Evolutionary conservation across 2,113 vertebrate genomes (phyloP), one percentile per base, ranked within the genome.

Genomic region (Tapirus terrestris): DNA sequence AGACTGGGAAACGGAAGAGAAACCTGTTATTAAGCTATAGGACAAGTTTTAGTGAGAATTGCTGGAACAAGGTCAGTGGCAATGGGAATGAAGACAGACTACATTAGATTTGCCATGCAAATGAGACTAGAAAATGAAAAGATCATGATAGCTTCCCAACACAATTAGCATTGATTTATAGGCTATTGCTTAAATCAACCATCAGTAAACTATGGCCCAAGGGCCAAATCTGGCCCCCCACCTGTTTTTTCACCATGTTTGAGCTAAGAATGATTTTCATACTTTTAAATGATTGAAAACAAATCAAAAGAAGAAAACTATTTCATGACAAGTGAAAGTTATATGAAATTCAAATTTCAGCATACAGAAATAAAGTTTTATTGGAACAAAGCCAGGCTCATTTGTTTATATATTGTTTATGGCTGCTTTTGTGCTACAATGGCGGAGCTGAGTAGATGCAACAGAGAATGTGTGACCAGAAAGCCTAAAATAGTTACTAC

Each of bases 281-380:
- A 60, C 45, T 86, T 94, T 72, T 53, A 82, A 91, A 27, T 86
- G 14, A 43, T 58, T 94, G 68, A 92, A 96, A 94, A 87, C 21
- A 92, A 67, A 88, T 85, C 6, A 61, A 31, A 84, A 88, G 36
- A 89, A 76, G 18, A 83, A 72, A 93, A 91, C 21, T 65, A n/a
- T 48, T 87, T 88, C 58, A 51, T 60, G 51, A 58, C 27, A 92
- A n/a, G 20, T 60, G 21, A 91, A 88, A 68, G 45, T 23, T 13
- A 43, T 36, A 45, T 39, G 18, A 91, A 58, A 95, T 81, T 94
- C 81, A 93, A 93, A 77, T 89, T 70, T 81, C 16, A 6, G 6
- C 67, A 14, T 48, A 56, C 14, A 92, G 18, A 94, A 97, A 72
- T 92, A 68, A 87, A 77, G 17, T 88, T 36, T 53, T 65, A 61